Evolutionary conservation across 2,888 invertebrate genomes (phyloP).

Genomic region (Ormyrus nitidulus): DNA sequence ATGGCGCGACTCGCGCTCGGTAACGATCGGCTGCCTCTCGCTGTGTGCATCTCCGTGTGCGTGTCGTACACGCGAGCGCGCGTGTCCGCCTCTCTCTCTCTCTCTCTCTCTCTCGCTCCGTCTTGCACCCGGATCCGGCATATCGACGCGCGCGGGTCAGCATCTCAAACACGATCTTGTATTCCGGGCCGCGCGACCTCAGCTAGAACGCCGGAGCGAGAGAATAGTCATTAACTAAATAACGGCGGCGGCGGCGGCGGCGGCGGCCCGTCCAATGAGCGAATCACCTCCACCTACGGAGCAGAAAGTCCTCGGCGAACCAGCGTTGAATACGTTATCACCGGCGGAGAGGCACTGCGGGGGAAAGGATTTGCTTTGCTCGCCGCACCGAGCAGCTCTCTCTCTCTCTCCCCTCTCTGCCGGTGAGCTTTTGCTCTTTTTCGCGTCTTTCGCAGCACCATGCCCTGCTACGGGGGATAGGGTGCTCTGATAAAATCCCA

Average conservation of each 20-base stretch:
- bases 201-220: constrained; percentile 66
- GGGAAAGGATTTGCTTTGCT: constrained; percentile 47
- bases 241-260: constrained; percentile 72
- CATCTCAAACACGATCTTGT: constrained; percentile 75
- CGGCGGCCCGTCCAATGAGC: constrained; percentile 61
- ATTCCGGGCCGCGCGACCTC: constrained; percentile 69
- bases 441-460: neutral
- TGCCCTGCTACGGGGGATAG: constrained; percentile 5
- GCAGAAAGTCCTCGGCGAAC: constrained; percentile 61
- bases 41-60: constrained; percentile 40
- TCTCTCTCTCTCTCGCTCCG: too few species aligned
- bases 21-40: constrained; percentile 42
- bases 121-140: constrained; percentile 66
- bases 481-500: constrained; percentile 49
- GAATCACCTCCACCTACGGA: constrained; percentile 60
- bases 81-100: constrained; percentile 55
- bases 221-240: constrained; percentile 76
- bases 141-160: constrained; percentile 65
- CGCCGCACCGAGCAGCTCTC: constrained; percentile 18
- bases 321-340: constrained; percentile 69
- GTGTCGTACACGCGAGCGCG: constrained; percentile 59
- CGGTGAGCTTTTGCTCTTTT: neutral
- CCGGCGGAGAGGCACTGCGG: constrained; percentile 57
- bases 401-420: constrained; percentile 7
- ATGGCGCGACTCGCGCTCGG: constrained; percentile 42